Evolutionary conservation across 2,888 invertebrate genomes (phyloP).

Genomic region (Venusia cambrica): DNA sequence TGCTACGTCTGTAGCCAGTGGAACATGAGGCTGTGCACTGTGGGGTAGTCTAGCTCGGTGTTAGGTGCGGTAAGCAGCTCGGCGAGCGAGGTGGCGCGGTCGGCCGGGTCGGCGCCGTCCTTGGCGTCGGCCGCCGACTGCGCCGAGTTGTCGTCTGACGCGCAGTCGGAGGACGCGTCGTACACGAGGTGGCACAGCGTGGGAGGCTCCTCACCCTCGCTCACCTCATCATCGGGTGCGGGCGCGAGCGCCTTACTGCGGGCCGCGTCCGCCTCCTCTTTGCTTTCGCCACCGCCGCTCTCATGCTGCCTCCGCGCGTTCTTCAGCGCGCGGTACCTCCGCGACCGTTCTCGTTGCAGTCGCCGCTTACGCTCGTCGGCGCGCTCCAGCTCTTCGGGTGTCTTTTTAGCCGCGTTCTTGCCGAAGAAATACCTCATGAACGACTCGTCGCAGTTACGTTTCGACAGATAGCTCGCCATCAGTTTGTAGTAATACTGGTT

Average conservation of each 20-base stretch:
- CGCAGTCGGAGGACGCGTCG: conserved; percentile 63
- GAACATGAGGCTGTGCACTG: conserved; percentile 77
- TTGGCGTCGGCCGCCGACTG: conserved; percentile 65
- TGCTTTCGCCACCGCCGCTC: conserved; percentile 48
- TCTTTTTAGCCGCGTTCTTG: conserved; percentile 68
- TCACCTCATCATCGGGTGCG: conserved; percentile 62
- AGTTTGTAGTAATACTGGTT: conserved; percentile 75
- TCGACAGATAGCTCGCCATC: conserved; percentile 74
- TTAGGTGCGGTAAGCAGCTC: conserved; percentile 70
- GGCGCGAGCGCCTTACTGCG: conserved; percentile 45
- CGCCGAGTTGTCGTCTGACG: conserved; percentile 71
- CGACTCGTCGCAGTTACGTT: conserved; percentile 75
- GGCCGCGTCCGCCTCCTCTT: conserved; percentile 46
- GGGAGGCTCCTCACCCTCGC: conserved; percentile 70
- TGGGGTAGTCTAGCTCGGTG: conserved; percentile 71
- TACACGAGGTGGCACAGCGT: conserved; percentile 66
- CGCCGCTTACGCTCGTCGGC: conserved; percentile 72
- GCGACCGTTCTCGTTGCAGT: conserved; percentile 67
- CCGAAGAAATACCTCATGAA: conserved; percentile 77
- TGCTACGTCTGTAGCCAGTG: conserved; percentile 78
- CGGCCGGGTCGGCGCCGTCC: conserved; percentile 55
- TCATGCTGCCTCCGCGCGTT: conserved; percentile 71
- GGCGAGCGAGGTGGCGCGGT: conserved; percentile 48
- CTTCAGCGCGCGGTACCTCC: conserved; percentile 69
- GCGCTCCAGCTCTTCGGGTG: conserved; percentile 68